Conservation (phyloP, 2,888 invertebrate genomes). For the Cantharis flavilabris region DNA sequence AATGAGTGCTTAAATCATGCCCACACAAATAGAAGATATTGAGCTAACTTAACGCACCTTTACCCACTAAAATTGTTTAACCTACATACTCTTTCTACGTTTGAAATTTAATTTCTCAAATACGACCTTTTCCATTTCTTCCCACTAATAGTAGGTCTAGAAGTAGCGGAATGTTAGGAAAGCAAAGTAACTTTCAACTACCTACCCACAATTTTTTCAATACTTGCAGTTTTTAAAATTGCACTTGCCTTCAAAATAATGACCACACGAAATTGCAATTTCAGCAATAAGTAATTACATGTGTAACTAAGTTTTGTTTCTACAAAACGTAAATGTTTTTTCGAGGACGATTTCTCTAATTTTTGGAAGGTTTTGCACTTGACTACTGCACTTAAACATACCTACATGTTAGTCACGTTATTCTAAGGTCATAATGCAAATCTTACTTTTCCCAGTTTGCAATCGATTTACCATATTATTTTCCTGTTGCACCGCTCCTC, state of each 20-base stretch:
- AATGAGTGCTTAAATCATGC: neutral
- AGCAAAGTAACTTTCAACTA: neutral
- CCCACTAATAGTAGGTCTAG: neutral
- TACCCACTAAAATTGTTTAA: neutral
- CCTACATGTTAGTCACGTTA: neutral
- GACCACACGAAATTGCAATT: neutral
- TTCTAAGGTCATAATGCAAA: neutral
- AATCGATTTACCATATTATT: neutral
- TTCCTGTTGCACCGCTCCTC: neutral
- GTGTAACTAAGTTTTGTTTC: neutral
- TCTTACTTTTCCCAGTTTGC: neutral
- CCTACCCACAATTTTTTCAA: neutral
- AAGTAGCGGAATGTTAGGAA: neutral
- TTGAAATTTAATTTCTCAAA: neutral
- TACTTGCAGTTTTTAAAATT: neutral
- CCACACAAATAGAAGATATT: neutral
- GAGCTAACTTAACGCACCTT: neutral
- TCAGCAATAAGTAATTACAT: neutral
- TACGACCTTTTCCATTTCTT: neutral
- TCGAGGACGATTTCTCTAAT: neutral
- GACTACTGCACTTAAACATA: neutral
- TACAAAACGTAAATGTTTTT: neutral
- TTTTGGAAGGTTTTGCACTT: neutral
- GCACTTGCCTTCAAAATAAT: neutral
- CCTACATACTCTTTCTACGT: neutral